Conservation (phyloP, 2,113 vertebrate species). For the Beaufortia kweichowensis region DNA sequence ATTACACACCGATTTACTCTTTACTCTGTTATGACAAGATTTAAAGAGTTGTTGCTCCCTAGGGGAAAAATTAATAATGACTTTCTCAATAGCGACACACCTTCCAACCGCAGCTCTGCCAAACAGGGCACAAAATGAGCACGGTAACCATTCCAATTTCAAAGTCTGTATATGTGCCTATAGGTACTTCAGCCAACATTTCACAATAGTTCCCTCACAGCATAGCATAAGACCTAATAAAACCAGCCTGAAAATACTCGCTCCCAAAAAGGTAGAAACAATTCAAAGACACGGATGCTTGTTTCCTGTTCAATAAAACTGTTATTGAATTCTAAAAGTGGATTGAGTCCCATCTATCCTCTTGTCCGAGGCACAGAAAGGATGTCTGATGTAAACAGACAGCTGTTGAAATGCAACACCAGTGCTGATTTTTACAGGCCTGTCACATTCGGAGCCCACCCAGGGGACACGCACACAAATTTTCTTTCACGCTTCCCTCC, state of each 20-base stretch:
- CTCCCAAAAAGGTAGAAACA: not conserved
- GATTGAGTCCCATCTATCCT: constrained; percentile 25
- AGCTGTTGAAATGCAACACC: constrained; percentile 51
- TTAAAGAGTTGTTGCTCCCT: constrained; percentile 17
- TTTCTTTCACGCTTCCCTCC: constrained; percentile 44
- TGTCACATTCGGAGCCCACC: constrained; percentile 45
- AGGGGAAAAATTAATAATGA: not conserved
- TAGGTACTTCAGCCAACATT: constrained; percentile 16
- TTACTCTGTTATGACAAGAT: constrained; percentile 32
- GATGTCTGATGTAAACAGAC: constrained; percentile 48
- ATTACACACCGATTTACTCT: constrained; percentile 26
- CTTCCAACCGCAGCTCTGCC: not conserved
- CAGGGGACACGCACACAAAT: constrained; percentile 41
- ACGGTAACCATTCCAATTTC: not conserved
- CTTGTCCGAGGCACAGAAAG: constrained; percentile 18
- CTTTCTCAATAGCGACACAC: not conserved
- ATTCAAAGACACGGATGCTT: not conserved
- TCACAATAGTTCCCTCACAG: constrained; percentile 19
- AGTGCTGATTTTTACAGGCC: constrained; percentile 49
- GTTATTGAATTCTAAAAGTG: constrained; percentile 23
- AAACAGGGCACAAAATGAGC: not conserved
- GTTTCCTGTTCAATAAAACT: constrained; percentile 24
- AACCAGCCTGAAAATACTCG: not conserved
- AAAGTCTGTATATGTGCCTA: not conserved
- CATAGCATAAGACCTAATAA: constrained; percentile 14